Evolutionary conservation across 37 sponge, comb jelly and placozoan genomes (phyloP), one percentile per base, ranked within the genome.

Genomic region (Dysidea cf. avara): DNA sequence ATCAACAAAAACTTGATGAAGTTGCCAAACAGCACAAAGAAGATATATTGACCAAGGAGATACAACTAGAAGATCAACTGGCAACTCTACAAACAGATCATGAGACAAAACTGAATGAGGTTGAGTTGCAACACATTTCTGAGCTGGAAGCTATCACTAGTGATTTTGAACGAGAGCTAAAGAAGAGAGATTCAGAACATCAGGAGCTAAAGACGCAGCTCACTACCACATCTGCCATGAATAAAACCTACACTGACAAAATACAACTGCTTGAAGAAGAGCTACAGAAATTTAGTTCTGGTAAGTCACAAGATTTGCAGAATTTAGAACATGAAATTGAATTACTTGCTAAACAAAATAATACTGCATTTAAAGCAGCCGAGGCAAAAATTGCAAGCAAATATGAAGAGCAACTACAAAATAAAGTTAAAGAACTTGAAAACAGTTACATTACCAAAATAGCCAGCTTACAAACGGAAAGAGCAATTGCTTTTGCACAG

Each of bases 41-140:
- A 47, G 35, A 68, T 17, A 16, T n/a, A 9, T 31, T 50, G 24
- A 22, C 12, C 12, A 68, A n/a, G 12, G 69, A 68, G 31, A 21
- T 17, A 30, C 53, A 16, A 13, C 32, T 43, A 4, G 31, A 34
- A 13, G 69, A 68, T 28, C 53, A 68, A 22, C 49, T 68, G 7
- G 46, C 53, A 6, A 17, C 1, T 31, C 25, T 68, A 53, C 46
- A 22, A 31, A 22, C 51, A 29, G 53, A 48, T 13, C 14, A 34
- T 40, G 69, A 68, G 52, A 52, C 49, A 22, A 47, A 25, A 2
- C 51, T 68, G 11, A 61, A 57, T 26, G 64, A 63, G 56, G 16
- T 29, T 31, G 51, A 64, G 66, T 34, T 65, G 1, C n/a, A 32
- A 32, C 39, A 52, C 56, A 71, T 13, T 39, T 35, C 56, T 53